A percentile compares a stretch with the other conserved stretches of the same genome.
phyloP scores from a whole-genome alignment of 1,140 invertebrate genomes.

The Stenopsyche tienmushanensis region DNA sequence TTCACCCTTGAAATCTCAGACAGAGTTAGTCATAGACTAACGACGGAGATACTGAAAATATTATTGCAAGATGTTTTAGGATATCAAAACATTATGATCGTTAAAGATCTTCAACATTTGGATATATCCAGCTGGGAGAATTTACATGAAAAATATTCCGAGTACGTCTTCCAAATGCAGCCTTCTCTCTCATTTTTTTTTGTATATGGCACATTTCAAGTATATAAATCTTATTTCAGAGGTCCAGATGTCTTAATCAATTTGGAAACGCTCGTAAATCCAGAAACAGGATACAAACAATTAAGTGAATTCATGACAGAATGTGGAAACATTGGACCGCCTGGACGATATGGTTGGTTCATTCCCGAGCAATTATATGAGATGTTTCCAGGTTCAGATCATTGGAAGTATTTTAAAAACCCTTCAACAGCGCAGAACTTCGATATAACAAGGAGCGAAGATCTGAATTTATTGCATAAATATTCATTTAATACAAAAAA shows the following conservation, averaged over 20 bases:
- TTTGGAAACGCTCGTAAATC: conserved; percentile 68
- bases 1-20: conserved; percentile 59
- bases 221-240: conserved; percentile 45
- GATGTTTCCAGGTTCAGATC: conserved; percentile 44
- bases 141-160: background rate
- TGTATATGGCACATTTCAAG: no score
- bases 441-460: conserved; percentile 45
- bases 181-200: background rate
- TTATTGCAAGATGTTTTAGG: conserved; percentile 65
- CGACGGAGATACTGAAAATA: conserved; percentile 64
- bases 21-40: conserved; percentile 62
- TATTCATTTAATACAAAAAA: conserved; percentile 42
- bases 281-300: conserved; percentile 57
- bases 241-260: conserved; percentile 67
- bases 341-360: conserved; percentile 74
- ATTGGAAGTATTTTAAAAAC: conserved; percentile 57
- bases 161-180: background rate
- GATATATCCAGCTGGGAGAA: conserved; percentile 41
- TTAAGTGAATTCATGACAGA: conserved; percentile 56
- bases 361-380: conserved; percentile 55
- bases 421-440: conserved; percentile 49
- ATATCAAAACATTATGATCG: conserved; percentile 59
- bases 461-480: conserved; percentile 41
- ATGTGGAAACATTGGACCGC: conserved; percentile 60
- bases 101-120: conserved; percentile 39